phyloP scores from a whole-genome alignment of 2,888 invertebrate genomes.

The Gortyna flavago region DNA sequence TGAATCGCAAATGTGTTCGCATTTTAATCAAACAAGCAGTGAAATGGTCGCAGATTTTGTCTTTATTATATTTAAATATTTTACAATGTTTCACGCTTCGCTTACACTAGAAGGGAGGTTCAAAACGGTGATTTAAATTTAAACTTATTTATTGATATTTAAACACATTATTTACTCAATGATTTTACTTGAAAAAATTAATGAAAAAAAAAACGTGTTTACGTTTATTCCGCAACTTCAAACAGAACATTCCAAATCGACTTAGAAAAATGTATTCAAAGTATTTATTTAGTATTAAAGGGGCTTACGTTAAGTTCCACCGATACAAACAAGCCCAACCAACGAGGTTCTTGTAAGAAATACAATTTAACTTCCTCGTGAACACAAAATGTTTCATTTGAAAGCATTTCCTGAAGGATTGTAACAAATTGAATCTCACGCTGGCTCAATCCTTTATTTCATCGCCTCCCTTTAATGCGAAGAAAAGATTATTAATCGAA shows the following conservation, averaged over 20 bases:
- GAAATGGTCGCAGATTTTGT: slow-evolving; percentile 68
- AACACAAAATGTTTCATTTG: slow-evolving; percentile 87
- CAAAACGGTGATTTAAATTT: slow-evolving; percentile 48
- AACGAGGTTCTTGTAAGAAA: slow-evolving; percentile 81
- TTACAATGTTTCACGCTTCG: slow-evolving; percentile 50
- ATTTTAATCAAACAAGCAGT: slow-evolving; percentile 85
- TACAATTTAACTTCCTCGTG: slow-evolving; percentile 85
- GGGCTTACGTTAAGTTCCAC: slow-evolving; percentile 77
- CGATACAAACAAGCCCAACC: slow-evolving; percentile 79
- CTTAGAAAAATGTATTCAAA: slow-evolving; percentile 67
- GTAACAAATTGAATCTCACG: slow-evolving; percentile 88
- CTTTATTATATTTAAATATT: slow-evolving; percentile 65
- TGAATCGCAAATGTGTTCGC: slow-evolving; percentile 88
- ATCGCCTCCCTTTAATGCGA: slow-evolving; percentile 81
- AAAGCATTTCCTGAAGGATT: slow-evolving; percentile 85
- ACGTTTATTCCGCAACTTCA: slow-evolving; percentile 15
- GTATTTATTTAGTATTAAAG: slow-evolving; percentile 77
- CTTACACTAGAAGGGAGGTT: slow-evolving; percentile 3
- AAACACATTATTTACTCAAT: slow-evolving; percentile 11
- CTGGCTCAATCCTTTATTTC: slow-evolving; percentile 87
- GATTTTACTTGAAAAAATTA: slow-evolving; percentile 7
- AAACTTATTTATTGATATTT: slow-evolving; percentile 19
- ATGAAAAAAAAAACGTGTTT: slow-evolving; percentile 8
- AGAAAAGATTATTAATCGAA: slow-evolving; percentile 87
- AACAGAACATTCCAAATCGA: slow-evolving; percentile 34